Conservation (phyloP, 2,888 invertebrate genomes). For the Plebejus argus region DNA sequence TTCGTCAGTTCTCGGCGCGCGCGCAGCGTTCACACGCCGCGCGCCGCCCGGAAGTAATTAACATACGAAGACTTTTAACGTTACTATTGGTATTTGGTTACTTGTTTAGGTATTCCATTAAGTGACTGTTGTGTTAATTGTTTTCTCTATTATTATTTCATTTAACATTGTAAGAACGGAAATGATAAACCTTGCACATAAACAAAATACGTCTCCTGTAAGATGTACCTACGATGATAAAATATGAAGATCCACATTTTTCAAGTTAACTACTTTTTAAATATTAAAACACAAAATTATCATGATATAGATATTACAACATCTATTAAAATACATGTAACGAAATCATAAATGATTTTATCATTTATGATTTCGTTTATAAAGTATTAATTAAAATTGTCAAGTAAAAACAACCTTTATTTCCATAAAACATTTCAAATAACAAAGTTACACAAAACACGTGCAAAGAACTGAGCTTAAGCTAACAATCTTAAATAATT, state of each 20-base stretch:
- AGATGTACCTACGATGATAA: neutral
- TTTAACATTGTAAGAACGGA: too few species aligned
- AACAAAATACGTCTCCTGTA: too few species aligned
- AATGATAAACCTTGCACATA: too few species aligned
- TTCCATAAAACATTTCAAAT: neutral
- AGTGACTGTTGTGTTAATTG: neutral
- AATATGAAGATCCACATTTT: neutral
- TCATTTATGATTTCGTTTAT: neutral
- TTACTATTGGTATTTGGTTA: neutral
- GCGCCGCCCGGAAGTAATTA: neutral
- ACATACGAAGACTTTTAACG: neutral
- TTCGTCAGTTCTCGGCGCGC: neutral
- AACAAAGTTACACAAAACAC: neutral
- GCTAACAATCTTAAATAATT: conserved; percentile 10
- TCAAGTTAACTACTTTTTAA: neutral
- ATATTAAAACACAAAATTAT: too few species aligned
- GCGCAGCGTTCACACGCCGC: neutral
- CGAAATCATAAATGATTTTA: too few species aligned
- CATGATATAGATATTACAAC: too few species aligned
- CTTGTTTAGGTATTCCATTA: neutral
- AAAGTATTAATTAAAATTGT: too few species aligned
- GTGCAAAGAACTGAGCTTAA: neutral
- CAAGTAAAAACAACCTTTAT: neutral
- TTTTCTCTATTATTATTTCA: neutral
- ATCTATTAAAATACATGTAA: too few species aligned